A percentile compares a stretch with the other conserved stretches of the same genome.
These are phyloP conservation scores for Corythoichthys intestinalis DNA, from an alignment of 2,113 vertebrate genomes.

Conservation along the genomic window DNA sequence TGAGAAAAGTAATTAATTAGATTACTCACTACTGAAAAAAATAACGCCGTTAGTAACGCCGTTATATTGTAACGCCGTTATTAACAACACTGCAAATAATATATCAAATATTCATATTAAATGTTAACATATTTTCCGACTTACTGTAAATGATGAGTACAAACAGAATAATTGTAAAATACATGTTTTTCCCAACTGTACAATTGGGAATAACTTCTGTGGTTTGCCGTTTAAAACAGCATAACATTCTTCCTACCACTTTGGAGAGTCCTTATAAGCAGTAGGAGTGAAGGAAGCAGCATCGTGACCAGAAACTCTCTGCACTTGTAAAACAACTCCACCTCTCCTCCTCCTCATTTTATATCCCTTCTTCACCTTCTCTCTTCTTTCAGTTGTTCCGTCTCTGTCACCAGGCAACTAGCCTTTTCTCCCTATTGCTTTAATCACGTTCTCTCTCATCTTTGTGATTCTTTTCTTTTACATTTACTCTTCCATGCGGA, in stretches of 20 bases:
- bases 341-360: slow-evolving; percentile 32
- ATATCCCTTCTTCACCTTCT: slow-evolving; percentile 33
- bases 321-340: slow-evolving; percentile 45
- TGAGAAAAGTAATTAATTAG: too few relatives aligned
- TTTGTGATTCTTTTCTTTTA: slow-evolving; percentile 8
- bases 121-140: background rate
- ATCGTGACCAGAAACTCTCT: slow-evolving; percentile 57
- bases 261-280: background rate
- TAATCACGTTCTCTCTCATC: slow-evolving; percentile 11
- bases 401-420: slow-evolving; percentile 64
- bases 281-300: slow-evolving; percentile 33
- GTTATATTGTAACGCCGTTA: too few relatives aligned
- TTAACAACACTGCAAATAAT: too few relatives aligned
- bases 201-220: slow-evolving; percentile 3
- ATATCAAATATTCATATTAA: background rate
- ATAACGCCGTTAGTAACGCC: too few relatives aligned
- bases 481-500: background rate
- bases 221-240: background rate
- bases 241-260: background rate
- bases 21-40: too few relatives aligned
- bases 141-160: background rate
- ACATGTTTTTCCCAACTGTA: background rate
- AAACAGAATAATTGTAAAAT: background rate
- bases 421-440: slow-evolving; percentile 33
- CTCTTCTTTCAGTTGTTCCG: slow-evolving; percentile 28